phyloP scores from a whole-genome alignment of 2,113 vertebrate species.

The Rhipidura dahli region DNA sequence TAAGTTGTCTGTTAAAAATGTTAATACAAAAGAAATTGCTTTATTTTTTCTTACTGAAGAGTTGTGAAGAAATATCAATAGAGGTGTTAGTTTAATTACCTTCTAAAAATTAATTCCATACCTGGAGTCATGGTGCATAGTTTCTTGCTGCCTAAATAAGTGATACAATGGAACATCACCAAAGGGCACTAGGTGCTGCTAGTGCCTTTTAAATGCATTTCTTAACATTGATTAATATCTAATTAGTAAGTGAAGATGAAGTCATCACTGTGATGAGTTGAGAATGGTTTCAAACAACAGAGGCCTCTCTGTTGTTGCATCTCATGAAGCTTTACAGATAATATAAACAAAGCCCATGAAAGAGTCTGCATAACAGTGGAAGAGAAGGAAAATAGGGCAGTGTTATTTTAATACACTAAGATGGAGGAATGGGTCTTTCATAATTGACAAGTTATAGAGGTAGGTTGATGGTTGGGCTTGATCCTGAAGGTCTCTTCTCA shows the following conservation, averaged over 20 bases:
- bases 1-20: slow-evolving; percentile 67
- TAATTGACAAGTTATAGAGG: not conserved
- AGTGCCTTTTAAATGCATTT: not conserved
- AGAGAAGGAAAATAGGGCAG: not conserved
- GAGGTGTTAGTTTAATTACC: not conserved
- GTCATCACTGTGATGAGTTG: fast-evolving
- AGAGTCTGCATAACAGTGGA: not conserved
- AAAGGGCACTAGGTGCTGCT: not conserved
- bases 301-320: not conserved
- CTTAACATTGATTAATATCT: not conserved
- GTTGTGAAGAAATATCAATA: not conserved
- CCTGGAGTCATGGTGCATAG: not conserved
- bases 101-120: not conserved
- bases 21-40: not conserved
- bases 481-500: not conserved
- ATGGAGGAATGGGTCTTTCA: not conserved
- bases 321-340: not conserved
- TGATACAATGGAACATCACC: not conserved
- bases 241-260: not conserved
- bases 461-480: not conserved
- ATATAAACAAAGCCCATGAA: not conserved
- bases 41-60: not conserved
- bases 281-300: not conserved
- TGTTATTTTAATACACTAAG: not conserved
- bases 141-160: not conserved